These are phyloP conservation scores for Ciona savignyi DNA, from an alignment of 23 tunicate genomes.

Conservation along the genomic window DNA sequence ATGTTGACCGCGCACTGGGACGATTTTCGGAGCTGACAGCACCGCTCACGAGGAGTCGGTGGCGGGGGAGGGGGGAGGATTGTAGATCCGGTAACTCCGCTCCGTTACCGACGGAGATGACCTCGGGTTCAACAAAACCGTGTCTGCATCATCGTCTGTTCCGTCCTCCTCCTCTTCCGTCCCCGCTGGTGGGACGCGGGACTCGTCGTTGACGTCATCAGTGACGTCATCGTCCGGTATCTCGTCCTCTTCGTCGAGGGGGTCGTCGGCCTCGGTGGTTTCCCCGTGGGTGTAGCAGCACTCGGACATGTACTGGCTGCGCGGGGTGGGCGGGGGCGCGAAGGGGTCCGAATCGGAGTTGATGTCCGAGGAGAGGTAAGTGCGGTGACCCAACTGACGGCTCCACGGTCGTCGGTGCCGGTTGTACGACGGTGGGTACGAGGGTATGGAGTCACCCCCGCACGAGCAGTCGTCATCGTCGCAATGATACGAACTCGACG, in stretches of 20 bases:
- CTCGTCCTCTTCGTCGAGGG: background rate
- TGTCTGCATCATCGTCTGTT: too few relatives aligned
- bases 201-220: constrained; percentile 23
- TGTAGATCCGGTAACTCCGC: constrained; percentile 23
- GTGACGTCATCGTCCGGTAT: too few relatives aligned
- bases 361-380: constrained; percentile 15
- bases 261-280: constrained; percentile 59
- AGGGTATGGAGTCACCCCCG: background rate
- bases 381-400: constrained; percentile 15
- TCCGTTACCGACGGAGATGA: constrained; percentile 37
- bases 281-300: constrained; percentile 61
- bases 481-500: constrained; percentile 40
- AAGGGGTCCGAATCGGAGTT: constrained; percentile 82
- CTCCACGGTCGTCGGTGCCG: constrained; percentile 19
- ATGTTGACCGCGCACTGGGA: too few relatives aligned
- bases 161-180: too few relatives aligned
- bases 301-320: constrained; percentile 94
- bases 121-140: constrained; percentile 23
- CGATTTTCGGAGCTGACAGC: too few relatives aligned
- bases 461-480: constrained; percentile 22
- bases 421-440: constrained; percentile 28
- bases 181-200: too few relatives aligned
- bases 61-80: constrained; percentile 93
- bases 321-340: constrained; percentile 93
- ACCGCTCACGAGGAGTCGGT: constrained; percentile 41